Conservation (phyloP, 1,140 invertebrate species). For the Lithobius niger region DNA sequence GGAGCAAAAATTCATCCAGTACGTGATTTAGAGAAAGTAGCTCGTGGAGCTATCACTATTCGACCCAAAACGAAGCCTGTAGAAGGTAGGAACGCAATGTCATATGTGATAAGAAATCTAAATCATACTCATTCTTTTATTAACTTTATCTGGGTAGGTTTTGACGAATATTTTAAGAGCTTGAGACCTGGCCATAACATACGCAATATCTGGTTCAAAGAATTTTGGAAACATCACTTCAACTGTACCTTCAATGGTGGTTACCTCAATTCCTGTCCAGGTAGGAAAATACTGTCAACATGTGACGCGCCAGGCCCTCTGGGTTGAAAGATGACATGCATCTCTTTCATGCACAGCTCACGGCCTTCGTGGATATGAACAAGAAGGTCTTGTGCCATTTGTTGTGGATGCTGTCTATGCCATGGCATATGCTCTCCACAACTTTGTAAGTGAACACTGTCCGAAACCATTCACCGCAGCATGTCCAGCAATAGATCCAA, state of each 20-base stretch:
- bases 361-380: conserved; percentile 33
- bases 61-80: conserved; percentile 34
- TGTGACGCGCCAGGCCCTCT: background rate
- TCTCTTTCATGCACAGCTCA: background rate
- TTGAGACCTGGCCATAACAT: conserved; percentile 44
- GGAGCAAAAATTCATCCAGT: conserved; percentile 49
- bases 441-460: conserved; percentile 38
- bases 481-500: conserved; percentile 36
- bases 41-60: conserved; percentile 49
- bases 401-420: conserved; percentile 61
- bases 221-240: conserved; percentile 56
- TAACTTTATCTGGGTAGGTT: no score
- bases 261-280: no score
- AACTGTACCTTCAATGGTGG: conserved; percentile 50
- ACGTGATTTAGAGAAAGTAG: conserved; percentile 42
- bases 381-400: conserved; percentile 59
- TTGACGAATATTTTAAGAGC: conserved; percentile 44
- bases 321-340: background rate
- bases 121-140: no score
- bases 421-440: conserved; percentile 49
- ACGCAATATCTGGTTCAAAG: conserved; percentile 51
- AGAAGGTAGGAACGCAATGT: conserved; percentile 20
- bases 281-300: background rate
- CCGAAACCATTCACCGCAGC: conserved; percentile 21
- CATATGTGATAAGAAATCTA: no score